Evolutionary conservation across 2,888 invertebrate genomes (phyloP).

Genomic region (Nephrotoma appendiculata): DNA sequence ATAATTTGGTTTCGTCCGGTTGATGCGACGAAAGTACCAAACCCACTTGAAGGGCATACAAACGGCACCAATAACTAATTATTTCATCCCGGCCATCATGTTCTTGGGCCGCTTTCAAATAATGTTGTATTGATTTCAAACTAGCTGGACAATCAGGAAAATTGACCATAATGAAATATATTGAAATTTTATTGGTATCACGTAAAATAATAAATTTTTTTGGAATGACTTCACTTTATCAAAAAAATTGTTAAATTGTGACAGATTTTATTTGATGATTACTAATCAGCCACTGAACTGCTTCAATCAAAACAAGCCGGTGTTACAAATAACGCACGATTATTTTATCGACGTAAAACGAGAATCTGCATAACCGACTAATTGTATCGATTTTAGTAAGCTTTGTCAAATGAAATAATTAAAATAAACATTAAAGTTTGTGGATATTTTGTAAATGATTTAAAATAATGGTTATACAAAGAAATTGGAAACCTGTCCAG

Average conservation of each 20-base stretch:
- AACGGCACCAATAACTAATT: constrained; percentile 85
- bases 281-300: not conserved
- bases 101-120: constrained; percentile 79
- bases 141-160: constrained; percentile 61
- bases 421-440: not conserved
- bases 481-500: constrained; percentile 27
- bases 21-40: constrained; percentile 67
- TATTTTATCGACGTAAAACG: not conserved
- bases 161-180: constrained; percentile 20
- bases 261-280: not conserved
- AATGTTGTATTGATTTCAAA: constrained; percentile 77
- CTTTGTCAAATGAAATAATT: not conserved
- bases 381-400: not conserved
- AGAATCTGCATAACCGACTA: not conserved
- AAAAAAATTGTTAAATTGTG: not conserved
- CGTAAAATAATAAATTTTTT: not conserved
- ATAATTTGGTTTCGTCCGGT: constrained; percentile 68
- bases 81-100: constrained; percentile 82
- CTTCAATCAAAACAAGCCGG: not conserved
- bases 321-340: not conserved
- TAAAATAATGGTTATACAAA: constrained; percentile 28
- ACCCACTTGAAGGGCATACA: constrained; percentile 81
- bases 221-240: not conserved
- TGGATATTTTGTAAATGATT: not conserved
- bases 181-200: constrained; percentile 3